A percentile compares a stretch with the other conserved stretches of the same genome.
Conservation (phyloP, 2,888 invertebrate species). For the Tanaodytes sp. region DNA sequence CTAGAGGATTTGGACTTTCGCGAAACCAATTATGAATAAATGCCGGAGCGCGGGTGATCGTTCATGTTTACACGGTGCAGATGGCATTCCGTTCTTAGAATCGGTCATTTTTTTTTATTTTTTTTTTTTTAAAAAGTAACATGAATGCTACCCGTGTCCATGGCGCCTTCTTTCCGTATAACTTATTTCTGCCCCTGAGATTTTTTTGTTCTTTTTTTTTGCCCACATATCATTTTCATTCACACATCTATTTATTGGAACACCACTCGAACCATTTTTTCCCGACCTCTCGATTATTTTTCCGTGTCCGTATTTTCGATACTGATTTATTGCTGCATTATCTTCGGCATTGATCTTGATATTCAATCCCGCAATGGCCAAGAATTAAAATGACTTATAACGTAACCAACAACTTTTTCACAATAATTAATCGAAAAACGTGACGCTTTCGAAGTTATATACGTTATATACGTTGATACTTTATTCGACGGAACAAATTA, state of each 20-base stretch:
- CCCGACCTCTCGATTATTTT: slow-evolving; percentile 9
- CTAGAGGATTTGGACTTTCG: slow-evolving; percentile 18
- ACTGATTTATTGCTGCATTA: slow-evolving; percentile 37
- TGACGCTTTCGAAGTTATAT: no score
- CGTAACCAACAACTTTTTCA: no score
- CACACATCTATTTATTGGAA: slow-evolving; percentile 47
- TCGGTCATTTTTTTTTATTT: slow-evolving; percentile 56
- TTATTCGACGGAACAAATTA: no score
- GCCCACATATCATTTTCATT: slow-evolving; percentile 60
- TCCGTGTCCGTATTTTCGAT: slow-evolving; percentile 29
- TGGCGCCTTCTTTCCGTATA: slow-evolving; percentile 44
- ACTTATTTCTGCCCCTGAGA: slow-evolving; percentile 49
- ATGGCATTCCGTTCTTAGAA: slow-evolving; percentile 59
- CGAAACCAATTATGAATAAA: slow-evolving; percentile 45
- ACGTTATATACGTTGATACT: no score
- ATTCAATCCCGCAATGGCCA: slow-evolving; percentile 4
- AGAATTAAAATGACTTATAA: no score
- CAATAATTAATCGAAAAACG: no score
- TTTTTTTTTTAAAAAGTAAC: slow-evolving; percentile 52
- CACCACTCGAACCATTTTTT: slow-evolving; percentile 39
- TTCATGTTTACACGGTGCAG: slow-evolving; percentile 55
- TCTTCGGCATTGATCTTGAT: slow-evolving; percentile 12
- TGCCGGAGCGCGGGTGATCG: slow-evolving; percentile 37
- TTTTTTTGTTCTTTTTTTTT: slow-evolving; percentile 43
- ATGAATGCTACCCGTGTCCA: slow-evolving; percentile 24